Percentiles rank a stretch among this genome's conserved stretches.
phyloP scores from a whole-genome alignment of 2,888 invertebrate genomes.

The Melanotus villosus region DNA sequence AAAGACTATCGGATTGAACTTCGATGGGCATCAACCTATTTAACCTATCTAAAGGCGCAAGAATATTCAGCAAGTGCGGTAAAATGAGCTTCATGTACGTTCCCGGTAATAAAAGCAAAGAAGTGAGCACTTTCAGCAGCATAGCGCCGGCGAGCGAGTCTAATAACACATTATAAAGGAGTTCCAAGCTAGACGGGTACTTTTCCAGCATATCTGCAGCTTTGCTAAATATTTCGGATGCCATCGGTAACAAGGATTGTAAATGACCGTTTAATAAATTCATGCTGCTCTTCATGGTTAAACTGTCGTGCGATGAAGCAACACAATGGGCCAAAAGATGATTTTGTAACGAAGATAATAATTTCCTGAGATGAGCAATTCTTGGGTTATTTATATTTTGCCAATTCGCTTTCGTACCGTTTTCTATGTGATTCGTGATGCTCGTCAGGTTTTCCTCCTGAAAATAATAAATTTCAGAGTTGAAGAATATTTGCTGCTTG shows the following conservation, averaged over 20 bases:
- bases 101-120: constrained; percentile 72
- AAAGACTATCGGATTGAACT: constrained; percentile 59
- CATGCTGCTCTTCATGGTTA: constrained; percentile 40
- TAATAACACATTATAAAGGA: constrained; percentile 69
- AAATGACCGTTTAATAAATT: constrained; percentile 61
- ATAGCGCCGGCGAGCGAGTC: constrained; percentile 73
- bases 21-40: constrained; percentile 66
- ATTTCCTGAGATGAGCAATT: constrained; percentile 68
- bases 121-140: constrained; percentile 72
- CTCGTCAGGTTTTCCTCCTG: constrained; percentile 62
- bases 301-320: constrained; percentile 43
- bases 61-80: constrained; percentile 63
- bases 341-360: constrained; percentile 73
- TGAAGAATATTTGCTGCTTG: no score
- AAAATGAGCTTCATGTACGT: constrained; percentile 63
- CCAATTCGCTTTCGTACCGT: constrained; percentile 59
- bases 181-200: constrained; percentile 64
- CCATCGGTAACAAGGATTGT: constrained; percentile 60
- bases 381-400: constrained; percentile 59
- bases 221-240: constrained; percentile 61
- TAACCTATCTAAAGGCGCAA: constrained; percentile 66
- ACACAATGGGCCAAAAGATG: constrained; percentile 72
- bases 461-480: no score
- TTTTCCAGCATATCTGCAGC: constrained; percentile 63
- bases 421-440: constrained; percentile 59